Evolutionary conservation across 2,888 invertebrate genomes (phyloP).

Genomic region (Merodon equestris): DNA sequence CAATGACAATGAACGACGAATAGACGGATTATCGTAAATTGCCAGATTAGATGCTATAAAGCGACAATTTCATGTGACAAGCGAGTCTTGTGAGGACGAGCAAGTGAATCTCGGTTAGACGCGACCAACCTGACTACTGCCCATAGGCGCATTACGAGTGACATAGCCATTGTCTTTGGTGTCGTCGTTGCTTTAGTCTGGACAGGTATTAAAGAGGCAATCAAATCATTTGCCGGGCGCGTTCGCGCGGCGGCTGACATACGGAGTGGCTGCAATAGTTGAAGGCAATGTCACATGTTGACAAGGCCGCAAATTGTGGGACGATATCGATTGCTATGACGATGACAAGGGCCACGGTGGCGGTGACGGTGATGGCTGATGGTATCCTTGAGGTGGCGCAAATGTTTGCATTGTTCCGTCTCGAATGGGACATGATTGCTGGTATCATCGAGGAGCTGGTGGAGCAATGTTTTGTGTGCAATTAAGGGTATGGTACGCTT

Average conservation of each 20-base stretch:
- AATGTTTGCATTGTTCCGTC: conserved; percentile 67
- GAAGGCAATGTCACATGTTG: conserved; percentile 67
- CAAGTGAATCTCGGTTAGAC: conserved; percentile 41
- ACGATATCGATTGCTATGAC: conserved; percentile 7
- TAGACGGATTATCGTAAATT: conserved; percentile 69
- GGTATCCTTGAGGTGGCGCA: conserved; percentile 67
- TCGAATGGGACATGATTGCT: conserved; percentile 65
- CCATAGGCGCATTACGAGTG: conserved; percentile 21
- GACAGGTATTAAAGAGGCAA: conserved; percentile 58
- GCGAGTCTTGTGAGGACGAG: conserved; percentile 48
- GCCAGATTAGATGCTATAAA: conserved; percentile 69
- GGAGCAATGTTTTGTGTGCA: conserved; percentile 57
- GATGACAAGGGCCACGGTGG: background rate
- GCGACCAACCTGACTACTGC: conserved; percentile 47
- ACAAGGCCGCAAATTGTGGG: conserved; percentile 68
- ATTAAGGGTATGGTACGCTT: conserved; percentile 58
- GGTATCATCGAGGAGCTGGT: conserved; percentile 27
- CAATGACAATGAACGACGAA: conserved; percentile 66
- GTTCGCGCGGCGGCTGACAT: conserved; percentile 33
- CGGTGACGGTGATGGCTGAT: conserved; percentile 38
- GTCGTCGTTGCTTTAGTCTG: conserved; percentile 20
- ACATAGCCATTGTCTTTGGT: conserved; percentile 44
- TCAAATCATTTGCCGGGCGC: conserved; percentile 65
- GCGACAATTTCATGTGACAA: conserved; percentile 69
- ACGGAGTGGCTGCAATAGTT: conserved; percentile 25